Evolutionary conservation across 2,113 vertebrate genomes (phyloP), one percentile per base, ranked within the genome.

Genomic region (Nothoprocta pentlandii): DNA sequence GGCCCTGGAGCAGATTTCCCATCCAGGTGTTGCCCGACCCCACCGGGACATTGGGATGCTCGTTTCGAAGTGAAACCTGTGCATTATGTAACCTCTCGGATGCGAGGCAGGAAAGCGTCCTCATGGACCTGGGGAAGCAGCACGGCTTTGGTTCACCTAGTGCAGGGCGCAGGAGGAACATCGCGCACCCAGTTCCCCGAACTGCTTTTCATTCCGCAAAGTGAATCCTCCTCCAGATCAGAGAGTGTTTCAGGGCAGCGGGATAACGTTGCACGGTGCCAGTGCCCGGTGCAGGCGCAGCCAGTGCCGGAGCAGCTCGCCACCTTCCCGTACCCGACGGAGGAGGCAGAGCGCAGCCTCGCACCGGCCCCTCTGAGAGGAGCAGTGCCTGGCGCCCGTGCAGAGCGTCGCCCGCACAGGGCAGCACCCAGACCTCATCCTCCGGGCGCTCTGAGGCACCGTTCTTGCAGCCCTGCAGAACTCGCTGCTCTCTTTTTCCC

Each of bases 401-500:
- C 56, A 63, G 86, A 92, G 59, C 71, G 36, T 91, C 25, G 1
- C 62, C 19, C 12, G 41, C 77, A 93, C 79, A 94, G 92, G 75
- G 96, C 93, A 92, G 94, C 77, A 1, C 85, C 66, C 21, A 84
- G 68, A 64, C 70, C 85, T 92, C 63, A 51, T 66, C 6, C 73
- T 93, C 42, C 28, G 13, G 94, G 83, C 88, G 32, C 9, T 94
- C 87, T 93, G 91, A 91, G 85, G 93, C 86, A 91, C 41, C 79
- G 83, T 85, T 67, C 87, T 93, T 4, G 9, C 68, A 88, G 73
- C 81, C 73, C 16, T 90, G 46, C 23, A 80, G 78, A 56, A 86
- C 88, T 86, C 0, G 1, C 77, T 92, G 86, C 89, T 96, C 94
- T 93, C 54, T 96, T 92, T 93, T 95, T 85, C 90, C 92, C 94